phyloP scores from a whole-genome alignment of 2,888 invertebrate species.

The Spodoptera picta region DNA sequence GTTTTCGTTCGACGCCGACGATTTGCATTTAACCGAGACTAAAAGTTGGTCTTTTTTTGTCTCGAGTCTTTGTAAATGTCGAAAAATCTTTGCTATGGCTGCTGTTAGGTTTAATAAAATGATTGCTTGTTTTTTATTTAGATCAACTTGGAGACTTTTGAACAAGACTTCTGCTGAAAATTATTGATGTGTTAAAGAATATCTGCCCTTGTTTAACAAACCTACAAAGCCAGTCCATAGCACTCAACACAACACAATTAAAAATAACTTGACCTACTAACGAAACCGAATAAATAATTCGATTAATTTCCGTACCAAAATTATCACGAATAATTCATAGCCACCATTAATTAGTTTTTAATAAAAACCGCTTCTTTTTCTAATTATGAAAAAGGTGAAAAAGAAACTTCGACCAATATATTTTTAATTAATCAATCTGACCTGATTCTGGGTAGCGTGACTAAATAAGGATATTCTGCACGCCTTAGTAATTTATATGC shows the following conservation, averaged over 20 bases:
- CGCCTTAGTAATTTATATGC: slow-evolving; percentile 41
- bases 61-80: slow-evolving; percentile 6
- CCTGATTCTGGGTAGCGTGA: slow-evolving; percentile 50
- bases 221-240: too few species aligned
- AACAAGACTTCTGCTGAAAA: too few species aligned
- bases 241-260: too few species aligned
- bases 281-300: neutral
- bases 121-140: too few species aligned
- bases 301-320: slow-evolving; percentile 12
- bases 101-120: too few species aligned
- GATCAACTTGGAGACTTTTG: too few species aligned
- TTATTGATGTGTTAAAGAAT: too few species aligned
- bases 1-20: slow-evolving; percentile 55
- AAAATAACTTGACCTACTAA: slow-evolving; percentile 3
- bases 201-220: too few species aligned
- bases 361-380: slow-evolving; percentile 38
- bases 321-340: slow-evolving; percentile 37
- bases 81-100: too few species aligned
- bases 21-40: slow-evolving; percentile 61
- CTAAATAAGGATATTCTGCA: slow-evolving; percentile 35
- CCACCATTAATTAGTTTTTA: slow-evolving; percentile 37
- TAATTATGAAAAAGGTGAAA: slow-evolving; percentile 23
- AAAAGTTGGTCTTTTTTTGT: slow-evolving; percentile 39
- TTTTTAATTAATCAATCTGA: slow-evolving; percentile 50
- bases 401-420: slow-evolving; percentile 31